Base-by-base conservation (phyloP, 2,888 invertebrate species). In the Dichetophora obliterata region DNA sequence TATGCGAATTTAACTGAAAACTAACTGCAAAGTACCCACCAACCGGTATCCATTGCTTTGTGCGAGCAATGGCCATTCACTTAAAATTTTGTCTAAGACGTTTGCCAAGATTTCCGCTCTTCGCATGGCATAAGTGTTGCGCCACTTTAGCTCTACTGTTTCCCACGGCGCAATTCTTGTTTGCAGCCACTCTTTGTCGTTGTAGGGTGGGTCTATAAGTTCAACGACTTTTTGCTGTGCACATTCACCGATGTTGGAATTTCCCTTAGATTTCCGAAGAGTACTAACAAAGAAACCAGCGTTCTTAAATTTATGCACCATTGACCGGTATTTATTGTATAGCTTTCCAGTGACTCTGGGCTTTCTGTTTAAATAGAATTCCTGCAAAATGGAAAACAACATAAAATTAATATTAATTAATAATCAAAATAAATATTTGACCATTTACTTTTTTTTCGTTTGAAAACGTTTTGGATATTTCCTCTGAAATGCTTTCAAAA, bases 161-260 rank as follows among this genome's bases (percentile, higher is more conserved):
- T 69, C 69, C 75, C 75, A 69, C 19, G 75, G 69, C 16, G 69
- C 54, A 68, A 57, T 69, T 75, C 61, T 24, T 50, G 71, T 63
- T 76, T 52, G 70, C 31, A 76, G 65, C 76, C 76, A 76, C 48
- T 31, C 59, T 71, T 76, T 76, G 14, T 70, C 76, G 43, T 71
- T 71, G 22, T 43, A 57, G 24, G 69, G 31, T 34, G 24, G 34
- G 19, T 19, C 59, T 27, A 24, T 6, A 37, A 37, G 37, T 37
- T 37, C 37, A 22, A 43, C 3, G 6, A 74, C n/a, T 14, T 43
- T 31, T 65, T 74, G 24, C 65, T 74, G 37, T 34, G 24, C 24
- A 14, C 14, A 48, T 50, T 71, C 71, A 5, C 16, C n/a, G 24
- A 22, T 27, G 4, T 16, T 16, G 24, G 50, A 16, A 5, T 3